Conservation (phyloP, 2,797 vertebrate genomes). For the Gymnothorax reevesii region DNA sequence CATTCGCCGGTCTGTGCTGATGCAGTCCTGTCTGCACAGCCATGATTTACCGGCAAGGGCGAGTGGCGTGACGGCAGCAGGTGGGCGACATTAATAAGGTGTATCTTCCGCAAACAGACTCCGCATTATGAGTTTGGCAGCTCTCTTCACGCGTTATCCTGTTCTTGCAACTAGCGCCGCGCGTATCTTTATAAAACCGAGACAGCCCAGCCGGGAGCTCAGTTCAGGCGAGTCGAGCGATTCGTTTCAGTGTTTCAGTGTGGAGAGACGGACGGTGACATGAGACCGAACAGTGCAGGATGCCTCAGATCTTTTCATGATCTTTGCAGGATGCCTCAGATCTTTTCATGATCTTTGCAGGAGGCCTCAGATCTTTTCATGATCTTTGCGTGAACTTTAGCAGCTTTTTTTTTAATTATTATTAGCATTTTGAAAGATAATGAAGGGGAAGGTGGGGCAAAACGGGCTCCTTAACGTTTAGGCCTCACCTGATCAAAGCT, state of each 20-base stretch:
- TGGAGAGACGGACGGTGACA: not conserved
- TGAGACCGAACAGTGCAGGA: not conserved
- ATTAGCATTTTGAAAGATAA: no score
- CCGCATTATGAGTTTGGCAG: not conserved
- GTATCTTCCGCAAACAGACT: not conserved
- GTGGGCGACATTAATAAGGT: not conserved
- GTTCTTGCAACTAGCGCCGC: not conserved
- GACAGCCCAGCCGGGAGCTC: not conserved
- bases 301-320: no score
- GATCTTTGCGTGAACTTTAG: no score
- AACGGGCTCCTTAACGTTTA: no score
- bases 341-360: no score
- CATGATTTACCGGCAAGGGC: not conserved
- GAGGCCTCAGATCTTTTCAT: no score
- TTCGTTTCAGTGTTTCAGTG: not conserved
- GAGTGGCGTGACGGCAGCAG: not conserved
- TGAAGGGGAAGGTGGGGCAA: no score
- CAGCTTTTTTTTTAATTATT: no score
- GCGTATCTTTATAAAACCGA: not conserved
- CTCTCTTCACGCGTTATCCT: not conserved
- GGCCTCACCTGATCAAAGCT: no score
- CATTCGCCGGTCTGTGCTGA: no score
- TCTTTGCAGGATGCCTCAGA: no score
- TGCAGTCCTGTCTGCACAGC: no score
- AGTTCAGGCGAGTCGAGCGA: not conserved